These are phyloP conservation scores for Drosophila algonquin DNA, from an alignment of 2,888 invertebrate genomes.

Conservation along the genomic window DNA sequence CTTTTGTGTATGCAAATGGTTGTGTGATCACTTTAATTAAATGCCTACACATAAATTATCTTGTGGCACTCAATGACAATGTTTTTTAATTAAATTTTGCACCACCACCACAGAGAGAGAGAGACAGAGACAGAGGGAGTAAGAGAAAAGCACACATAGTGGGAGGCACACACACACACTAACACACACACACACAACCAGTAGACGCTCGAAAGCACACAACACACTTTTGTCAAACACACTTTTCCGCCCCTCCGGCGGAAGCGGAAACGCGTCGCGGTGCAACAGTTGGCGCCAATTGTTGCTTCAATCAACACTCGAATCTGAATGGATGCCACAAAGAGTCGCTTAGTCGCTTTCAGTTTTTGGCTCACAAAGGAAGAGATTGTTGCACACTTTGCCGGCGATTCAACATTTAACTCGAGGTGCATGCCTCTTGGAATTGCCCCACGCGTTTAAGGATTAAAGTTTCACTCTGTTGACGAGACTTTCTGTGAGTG, in stretches of 20 bases:
- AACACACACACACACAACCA: conserved; percentile 12
- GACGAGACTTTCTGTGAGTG: neutral
- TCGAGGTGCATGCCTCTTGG: neutral
- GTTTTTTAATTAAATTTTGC: conserved; percentile 68
- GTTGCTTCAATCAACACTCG: conserved; percentile 72
- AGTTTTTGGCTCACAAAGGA: conserved; percentile 39
- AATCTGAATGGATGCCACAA: conserved; percentile 59
- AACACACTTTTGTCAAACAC: conserved; percentile 58
- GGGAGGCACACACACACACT: conserved; percentile 8
- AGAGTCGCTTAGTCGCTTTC: conserved; percentile 15
- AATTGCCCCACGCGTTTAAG: neutral
- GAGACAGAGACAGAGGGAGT: too few relatives aligned
- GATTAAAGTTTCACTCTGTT: neutral
- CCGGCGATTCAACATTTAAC: conserved; percentile 7
- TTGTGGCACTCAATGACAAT: conserved; percentile 55
- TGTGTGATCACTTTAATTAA: conserved; percentile 72
- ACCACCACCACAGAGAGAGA: conserved; percentile 3
- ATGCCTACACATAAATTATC: conserved; percentile 69
- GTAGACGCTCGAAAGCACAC: conserved; percentile 64
- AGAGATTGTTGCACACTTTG: conserved; percentile 45
- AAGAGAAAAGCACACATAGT: neutral
- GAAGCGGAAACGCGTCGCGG: conserved; percentile 52
- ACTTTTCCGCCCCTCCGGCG: conserved; percentile 9
- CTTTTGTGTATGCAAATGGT: conserved; percentile 60
- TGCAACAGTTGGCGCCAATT: conserved; percentile 77